Base-by-base conservation (phyloP, 2,113 vertebrate genomes). In the Thamnaconus septentrionalis region DNA sequence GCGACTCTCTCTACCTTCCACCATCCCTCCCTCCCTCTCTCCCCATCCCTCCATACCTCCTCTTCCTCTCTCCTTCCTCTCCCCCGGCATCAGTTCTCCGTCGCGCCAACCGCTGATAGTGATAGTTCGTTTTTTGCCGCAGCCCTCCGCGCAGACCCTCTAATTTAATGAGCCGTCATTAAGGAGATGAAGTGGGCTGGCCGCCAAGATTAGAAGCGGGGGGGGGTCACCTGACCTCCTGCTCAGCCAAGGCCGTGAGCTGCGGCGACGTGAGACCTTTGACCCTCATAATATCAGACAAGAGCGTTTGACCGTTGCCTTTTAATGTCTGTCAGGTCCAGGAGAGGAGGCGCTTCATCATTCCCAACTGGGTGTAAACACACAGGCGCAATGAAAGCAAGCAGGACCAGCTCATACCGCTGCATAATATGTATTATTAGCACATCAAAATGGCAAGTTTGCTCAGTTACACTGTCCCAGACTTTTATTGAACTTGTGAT, bases 241-340 rank as follows among this genome's bases (percentile, higher is more conserved):
- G 76, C 71, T 61, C 48, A 58, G 74, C 55, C 73, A 56, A 56
- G 79, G 69, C 79, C 73, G 55, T 76, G 73, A 91, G 84, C 75
- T 82, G 87, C 73, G 74, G 74, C 77, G 75, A 85, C 52, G 65
- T 65, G 75, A 76, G 85, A 91, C 91, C 91, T 90, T 85, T 90
- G 85, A 66, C 79, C 68, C 58, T 52, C 7, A 54, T 76, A 53
- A 85, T 74, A 83, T 82, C 66, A 88, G 51, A 61, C 75, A 58
- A 79, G 78, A 89, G 85, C 69, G 64, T 84, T 90, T 78, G 69
- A 73, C 76, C 62, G 41, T 72, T 41, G 83, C 81, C 82, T 84
- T 31, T 79, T 91, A 87, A 84, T 85, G 90, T 79, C 80, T 57
- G 46, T 81, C 76, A 73, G 66, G 59, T 81, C 75, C 79, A 75